phyloP scores from a whole-genome alignment of 2,888 invertebrate genomes.

The Epistrophella euchroma region DNA sequence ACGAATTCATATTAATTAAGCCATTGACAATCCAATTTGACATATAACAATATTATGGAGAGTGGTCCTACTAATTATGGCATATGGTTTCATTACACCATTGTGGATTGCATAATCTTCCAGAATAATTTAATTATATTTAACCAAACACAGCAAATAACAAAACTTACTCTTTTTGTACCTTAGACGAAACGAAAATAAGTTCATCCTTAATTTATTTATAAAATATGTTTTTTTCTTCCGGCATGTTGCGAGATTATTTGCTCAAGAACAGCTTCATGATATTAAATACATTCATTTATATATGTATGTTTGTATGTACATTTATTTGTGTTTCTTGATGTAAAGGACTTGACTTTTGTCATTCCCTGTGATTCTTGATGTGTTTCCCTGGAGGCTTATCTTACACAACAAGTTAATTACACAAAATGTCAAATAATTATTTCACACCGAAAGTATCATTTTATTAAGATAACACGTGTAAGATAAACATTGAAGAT shows the following conservation, averaged over 20 bases:
- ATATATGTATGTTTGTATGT: no score
- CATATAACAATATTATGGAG: neutral
- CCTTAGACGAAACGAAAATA: neutral
- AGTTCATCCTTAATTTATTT: conserved; percentile 16
- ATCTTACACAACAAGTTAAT: conserved; percentile 30
- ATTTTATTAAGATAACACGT: conserved; percentile 37
- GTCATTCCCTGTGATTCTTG: conserved; percentile 15
- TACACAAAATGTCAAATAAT: conserved; percentile 16
- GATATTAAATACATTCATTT: neutral
- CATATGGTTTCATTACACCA: neutral
- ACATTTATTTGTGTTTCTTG: neutral
- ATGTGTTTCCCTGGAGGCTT: conserved; percentile 40
- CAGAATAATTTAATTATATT: conserved; percentile 22
- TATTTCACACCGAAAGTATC: conserved; percentile 40
- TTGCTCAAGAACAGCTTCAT: neutral
- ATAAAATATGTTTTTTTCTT: conserved; percentile 11
- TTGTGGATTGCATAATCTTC: conserved; percentile 7
- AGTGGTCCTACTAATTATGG: neutral
- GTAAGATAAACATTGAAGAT: conserved; percentile 29
- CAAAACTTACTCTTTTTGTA: neutral
- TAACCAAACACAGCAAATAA: neutral
- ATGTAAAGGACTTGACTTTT: conserved; percentile 23
- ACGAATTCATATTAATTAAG: neutral
- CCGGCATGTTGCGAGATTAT: conserved; percentile 16
- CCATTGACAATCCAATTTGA: conserved; percentile 29